A percentile compares a stretch with the other conserved stretches of the same genome.
These are phyloP conservation scores for Tachuris rubrigastra DNA, from an alignment of 2,113 vertebrate genomes.

Conservation along the genomic window DNA sequence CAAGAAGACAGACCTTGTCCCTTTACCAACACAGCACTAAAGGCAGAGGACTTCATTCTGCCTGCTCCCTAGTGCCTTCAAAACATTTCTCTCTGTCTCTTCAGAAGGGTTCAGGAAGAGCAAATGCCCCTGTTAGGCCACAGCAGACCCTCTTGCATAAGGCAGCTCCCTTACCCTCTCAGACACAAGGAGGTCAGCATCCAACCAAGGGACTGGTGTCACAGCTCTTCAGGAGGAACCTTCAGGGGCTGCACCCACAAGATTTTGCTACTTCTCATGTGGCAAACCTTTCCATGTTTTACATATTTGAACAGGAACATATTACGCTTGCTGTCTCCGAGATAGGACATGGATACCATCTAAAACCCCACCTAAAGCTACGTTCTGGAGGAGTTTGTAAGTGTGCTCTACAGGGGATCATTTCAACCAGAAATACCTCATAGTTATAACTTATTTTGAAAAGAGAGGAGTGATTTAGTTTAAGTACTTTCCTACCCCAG, in stretches of 20 bases:
- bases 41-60: neutral
- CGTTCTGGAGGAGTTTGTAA: neutral
- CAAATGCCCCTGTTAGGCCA: neutral
- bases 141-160: neutral
- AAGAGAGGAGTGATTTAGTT: neutral
- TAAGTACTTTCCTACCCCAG: neutral
- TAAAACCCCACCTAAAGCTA: neutral
- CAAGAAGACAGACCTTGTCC: neutral
- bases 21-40: neutral
- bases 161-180: neutral
- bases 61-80: neutral
- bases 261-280: neutral
- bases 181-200: fast-evolving
- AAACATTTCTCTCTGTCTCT: neutral
- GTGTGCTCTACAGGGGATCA: neutral
- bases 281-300: neutral
- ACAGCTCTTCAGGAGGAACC: neutral
- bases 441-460: neutral
- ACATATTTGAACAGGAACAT: neutral
- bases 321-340: neutral
- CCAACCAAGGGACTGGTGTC: fast-evolving
- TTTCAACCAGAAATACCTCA: neutral
- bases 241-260: neutral
- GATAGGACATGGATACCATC: neutral
- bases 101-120: neutral